A percentile compares a stretch with the other conserved stretches of the same genome.
These are phyloP conservation scores for Hyposmocoma kahamanoa DNA, from an alignment of 1,140 invertebrate species.

Conservation along the genomic window DNA sequence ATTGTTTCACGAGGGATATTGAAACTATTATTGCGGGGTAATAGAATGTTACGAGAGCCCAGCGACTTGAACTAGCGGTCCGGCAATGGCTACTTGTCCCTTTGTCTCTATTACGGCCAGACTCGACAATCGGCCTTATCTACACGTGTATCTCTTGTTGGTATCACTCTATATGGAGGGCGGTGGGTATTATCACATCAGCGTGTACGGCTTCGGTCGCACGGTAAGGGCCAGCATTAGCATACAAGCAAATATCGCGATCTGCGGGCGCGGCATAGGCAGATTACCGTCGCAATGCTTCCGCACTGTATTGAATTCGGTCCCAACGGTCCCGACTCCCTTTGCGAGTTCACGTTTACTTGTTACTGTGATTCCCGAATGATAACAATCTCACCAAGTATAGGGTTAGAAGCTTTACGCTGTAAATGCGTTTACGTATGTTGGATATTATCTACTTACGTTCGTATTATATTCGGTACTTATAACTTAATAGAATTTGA, in stretches of 20 bases:
- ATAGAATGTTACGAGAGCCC: slow-evolving; percentile 21
- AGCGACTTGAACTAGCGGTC: slow-evolving; percentile 13
- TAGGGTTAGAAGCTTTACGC: too few relatives aligned
- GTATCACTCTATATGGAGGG: slow-evolving; percentile 62
- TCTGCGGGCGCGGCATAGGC: slow-evolving; percentile 37
- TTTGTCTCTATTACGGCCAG: slow-evolving; percentile 55
- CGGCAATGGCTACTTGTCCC: slow-evolving; percentile 36
- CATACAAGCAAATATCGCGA: slow-evolving; percentile 69
- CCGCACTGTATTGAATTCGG: slow-evolving; percentile 63
- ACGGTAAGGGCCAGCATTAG: slow-evolving; percentile 60
- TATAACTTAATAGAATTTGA: too few relatives aligned
- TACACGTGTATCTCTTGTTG: slow-evolving; percentile 52
- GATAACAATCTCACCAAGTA: slow-evolving; percentile 51
- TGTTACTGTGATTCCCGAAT: slow-evolving; percentile 62
- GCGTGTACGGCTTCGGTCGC: slow-evolving; percentile 39
- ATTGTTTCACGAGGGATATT: neutral
- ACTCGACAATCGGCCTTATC: slow-evolving; percentile 43
- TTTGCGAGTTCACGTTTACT: slow-evolving; percentile 48
- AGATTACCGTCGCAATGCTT: slow-evolving; percentile 51
- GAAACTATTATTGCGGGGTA: slow-evolving; percentile 28
- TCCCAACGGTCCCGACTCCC: slow-evolving; percentile 38
- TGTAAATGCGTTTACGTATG: too few relatives aligned
- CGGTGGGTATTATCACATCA: slow-evolving; percentile 63
- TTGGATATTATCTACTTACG: too few relatives aligned
- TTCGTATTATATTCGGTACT: too few relatives aligned